Evolutionary conservation across 1,140 invertebrate genomes (phyloP), one percentile per base, ranked within the genome.

Genomic region (Hestina assimilis): DNA sequence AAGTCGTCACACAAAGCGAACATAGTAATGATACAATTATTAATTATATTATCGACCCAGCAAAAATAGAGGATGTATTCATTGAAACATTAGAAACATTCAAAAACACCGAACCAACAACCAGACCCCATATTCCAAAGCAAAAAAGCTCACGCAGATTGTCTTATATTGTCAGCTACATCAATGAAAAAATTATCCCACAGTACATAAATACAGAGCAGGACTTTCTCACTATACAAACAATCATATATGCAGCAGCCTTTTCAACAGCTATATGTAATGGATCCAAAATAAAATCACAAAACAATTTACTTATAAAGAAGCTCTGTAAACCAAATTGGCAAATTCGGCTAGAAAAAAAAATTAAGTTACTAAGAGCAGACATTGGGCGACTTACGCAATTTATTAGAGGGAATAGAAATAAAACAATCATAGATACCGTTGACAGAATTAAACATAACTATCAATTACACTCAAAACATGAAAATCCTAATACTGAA

Each of bases 321-420:
- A 6, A 14, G 1, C 1, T 11, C n/a, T 14, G 6, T 3, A 35
- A 35, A 35, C 33, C 43, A 8, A 8, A n/a, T 7, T 56, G 53
- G 53, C 43, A 56, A 56, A 47, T 5, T 14, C 33, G 53, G 19
- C 14, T 56, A 0, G 21, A 56, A 47, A 14, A 9, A 8, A 56
- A 40, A 47, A 47, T 56, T 26, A 2, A 6, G 14, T 14, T 12
- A 5, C 15, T 56, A 9, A 40, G 53, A 20, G 26, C 9, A 40
- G 35, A 47, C 3, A 56, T 56, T 11, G 53, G 15, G 3, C 11
- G 24, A 40, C 1, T 47, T 2, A 28, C 21, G 11, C 9, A 38
- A 8, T 56, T 19, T n/a, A 21, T 20, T 2, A 15, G 6, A 12
- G 53, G 53, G 8, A 40, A 41, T n/a, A 28, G 15, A 29, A 47